Base-by-base conservation (phyloP, 2,888 invertebrate species). In the Machimus rusticus region DNA sequence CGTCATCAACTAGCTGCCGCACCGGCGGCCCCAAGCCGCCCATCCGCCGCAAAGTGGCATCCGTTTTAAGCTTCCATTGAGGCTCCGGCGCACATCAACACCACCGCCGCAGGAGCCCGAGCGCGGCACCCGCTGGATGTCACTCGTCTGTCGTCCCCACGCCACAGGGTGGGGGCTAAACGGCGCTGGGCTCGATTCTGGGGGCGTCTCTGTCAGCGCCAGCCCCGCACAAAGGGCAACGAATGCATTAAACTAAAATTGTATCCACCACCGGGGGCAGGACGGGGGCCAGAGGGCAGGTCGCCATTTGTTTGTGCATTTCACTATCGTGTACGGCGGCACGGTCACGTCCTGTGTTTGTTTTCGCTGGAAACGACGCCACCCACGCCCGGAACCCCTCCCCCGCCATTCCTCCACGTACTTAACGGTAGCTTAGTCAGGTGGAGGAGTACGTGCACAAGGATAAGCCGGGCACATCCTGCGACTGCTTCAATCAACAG, bases 231-330 rank as follows among this genome's bases (percentile, higher is more conserved):
- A 86, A 74, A 86, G 85, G 85, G 85, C 85, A 86, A 86, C 34
- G 85, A 86, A 86, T 86, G 85, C 85, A 86, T 86, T 74, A 74
- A 86, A 43, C 81, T 55, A 34, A 51, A 81, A 81, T 81, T 51
- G 81, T 81, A 55, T 51, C 28, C 23, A 78, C 16, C 31, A 8
- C 9, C 66, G 2, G 0, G 12, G 14, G 8, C 16, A 28, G n/a
- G 16, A 1, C 28, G 16, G 43, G 51, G 79, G 23, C n/a, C 46
- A n/a, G 19, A 51, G 46, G 81, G 31, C 23, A 31, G 55, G 39
- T 16, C 28, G 43, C 51, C 66, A 31, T 31, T 28, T 81, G 46
- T 46, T 23, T 31, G 34, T 55, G 46, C 81, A 81, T 55, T 81
- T 43, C 78, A 55, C 81, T 55, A 81, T 81, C 51, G 81, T 34